Percentiles rank a stretch among this genome's conserved stretches.
These are phyloP conservation scores for Anolis apletophallus DNA, from an alignment of 2,797 vertebrate species.

Conservation along the genomic window DNA sequence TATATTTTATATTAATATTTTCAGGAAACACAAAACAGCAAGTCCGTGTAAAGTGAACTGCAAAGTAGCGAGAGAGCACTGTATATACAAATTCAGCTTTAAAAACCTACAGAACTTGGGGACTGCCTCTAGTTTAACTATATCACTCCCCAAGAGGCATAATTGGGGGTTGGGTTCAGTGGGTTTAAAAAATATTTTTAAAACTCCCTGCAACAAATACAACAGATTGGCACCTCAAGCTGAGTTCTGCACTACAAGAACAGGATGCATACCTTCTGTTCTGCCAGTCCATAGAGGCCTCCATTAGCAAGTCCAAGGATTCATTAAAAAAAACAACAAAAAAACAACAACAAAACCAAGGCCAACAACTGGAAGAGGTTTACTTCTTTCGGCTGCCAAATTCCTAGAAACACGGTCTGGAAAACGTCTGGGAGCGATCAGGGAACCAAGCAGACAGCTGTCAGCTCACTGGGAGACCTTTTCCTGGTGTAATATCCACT, in stretches of 20 bases:
- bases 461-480: slow-evolving; percentile 48
- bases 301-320: slow-evolving; percentile 48
- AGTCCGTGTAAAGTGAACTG: too few relatives aligned
- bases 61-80: too few relatives aligned
- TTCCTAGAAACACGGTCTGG: slow-evolving; percentile 62
- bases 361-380: slow-evolving; percentile 49
- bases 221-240: neutral
- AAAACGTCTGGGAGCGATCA: slow-evolving; percentile 64
- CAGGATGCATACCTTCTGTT: slow-evolving; percentile 49
- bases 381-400: slow-evolving; percentile 70
- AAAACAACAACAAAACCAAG: too few relatives aligned
- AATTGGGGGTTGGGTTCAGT: neutral
- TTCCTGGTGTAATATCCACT: neutral
- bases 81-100: too few relatives aligned
- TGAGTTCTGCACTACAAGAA: neutral
- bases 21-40: too few relatives aligned
- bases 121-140: neutral
- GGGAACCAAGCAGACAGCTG: slow-evolving; percentile 67
- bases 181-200: neutral
- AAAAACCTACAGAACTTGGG: too few relatives aligned
- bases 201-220: neutral
- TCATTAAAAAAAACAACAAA: neutral
- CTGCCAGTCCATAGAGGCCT: slow-evolving; percentile 61
- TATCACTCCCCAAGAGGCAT: neutral
- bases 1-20: too few relatives aligned